Percentiles rank a stretch among this genome's conserved stretches.
These are phyloP conservation scores for Takifugu rubripes DNA, from an alignment of 2,797 vertebrate species.

Conservation along the genomic window DNA sequence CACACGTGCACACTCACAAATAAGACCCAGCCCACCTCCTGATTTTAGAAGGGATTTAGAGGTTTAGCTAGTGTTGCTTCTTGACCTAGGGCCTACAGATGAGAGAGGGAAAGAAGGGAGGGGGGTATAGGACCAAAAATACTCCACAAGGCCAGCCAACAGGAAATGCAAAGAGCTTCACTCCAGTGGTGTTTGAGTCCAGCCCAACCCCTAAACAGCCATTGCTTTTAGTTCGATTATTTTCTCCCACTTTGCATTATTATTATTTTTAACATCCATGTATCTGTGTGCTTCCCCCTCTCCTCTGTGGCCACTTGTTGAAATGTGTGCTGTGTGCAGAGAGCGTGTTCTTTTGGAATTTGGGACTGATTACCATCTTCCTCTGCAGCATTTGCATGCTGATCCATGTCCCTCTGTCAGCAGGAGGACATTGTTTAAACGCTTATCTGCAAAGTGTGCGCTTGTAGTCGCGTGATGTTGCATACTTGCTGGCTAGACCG, in stretches of 20 bases:
- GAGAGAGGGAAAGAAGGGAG: slow-evolving; percentile 33
- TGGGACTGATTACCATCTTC: slow-evolving; percentile 43
- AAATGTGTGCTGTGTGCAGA: slow-evolving; percentile 60
- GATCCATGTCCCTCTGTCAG: slow-evolving; percentile 41
- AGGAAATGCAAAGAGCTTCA: slow-evolving; percentile 55
- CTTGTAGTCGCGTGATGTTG: slow-evolving; percentile 48
- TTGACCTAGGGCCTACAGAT: slow-evolving; percentile 50
- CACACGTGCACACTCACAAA: slow-evolving; percentile 41
- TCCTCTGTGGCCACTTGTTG: slow-evolving; percentile 50
- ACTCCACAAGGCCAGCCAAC: slow-evolving; percentile 40
- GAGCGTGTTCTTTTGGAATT: slow-evolving; percentile 48
- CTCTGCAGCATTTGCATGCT: slow-evolving; percentile 66
- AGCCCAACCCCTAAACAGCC: not conserved
- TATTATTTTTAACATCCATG: not conserved
- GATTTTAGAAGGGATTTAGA: slow-evolving; percentile 54
- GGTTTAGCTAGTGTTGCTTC: slow-evolving; percentile 58
- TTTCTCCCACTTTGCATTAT: too few species aligned
- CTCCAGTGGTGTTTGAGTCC: slow-evolving; percentile 9
- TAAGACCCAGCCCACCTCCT: slow-evolving; percentile 69
- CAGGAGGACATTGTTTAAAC: slow-evolving; percentile 43
- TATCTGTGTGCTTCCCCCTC: slow-evolving; percentile 13
- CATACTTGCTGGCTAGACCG: slow-evolving; percentile 45
- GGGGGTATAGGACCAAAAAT: slow-evolving; percentile 40
- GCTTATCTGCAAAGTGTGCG: slow-evolving; percentile 49
- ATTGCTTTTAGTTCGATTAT: not conserved